Evolutionary conservation across 92 coral and sea anemone genomes (phyloP), one percentile per base, ranked within the genome.

Genomic region (Micromussa lordhowensis): DNA sequence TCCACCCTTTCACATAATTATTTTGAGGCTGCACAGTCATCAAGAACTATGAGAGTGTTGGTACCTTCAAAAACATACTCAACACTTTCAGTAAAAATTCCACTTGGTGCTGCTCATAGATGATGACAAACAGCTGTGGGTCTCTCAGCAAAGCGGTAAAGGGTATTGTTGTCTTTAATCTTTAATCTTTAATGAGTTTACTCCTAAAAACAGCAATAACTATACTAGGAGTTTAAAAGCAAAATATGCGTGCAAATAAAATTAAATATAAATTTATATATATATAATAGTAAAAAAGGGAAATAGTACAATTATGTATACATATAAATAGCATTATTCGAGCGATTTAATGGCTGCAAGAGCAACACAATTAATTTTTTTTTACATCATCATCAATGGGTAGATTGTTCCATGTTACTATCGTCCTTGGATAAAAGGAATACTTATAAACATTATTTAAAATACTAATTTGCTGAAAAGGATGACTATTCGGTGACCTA

Each of bases 391-490:
- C 38, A 35, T 35, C 1, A 35, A 75, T 57, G 4, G 87, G 51
- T 0, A 88, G 18, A 35, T 82, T 88, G 74, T 88, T 80, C 91
- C 86, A 88, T 30, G 58, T 31, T 71, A 55, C 75, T 51, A 81
- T 71, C 8, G 87, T 70, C 80, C 91, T 88, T 28, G 82, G 91
- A 81, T 40, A 76, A 48, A 86, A 86, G n/a, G 84, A 86, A n/a
- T 17, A 77, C 75, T 86, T 77, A 53, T 53, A 53, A 1, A 53
- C 57, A 53, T 53, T 6, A 15, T 53, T 53, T 15, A 11, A 53
- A 2, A 53, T 11, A 15, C 68, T 32, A 28, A 81, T 24, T 49
- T 88, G 91, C 19, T 77, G 71, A 36, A 88, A 88, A 32, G 77
- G 91, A 72, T 28, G 87, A 26, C 14, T 32, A 32, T 88, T 72